phyloP scores from a whole-genome alignment of 2,113 vertebrate species.

The Chiloscyllium plagiosum region DNA sequence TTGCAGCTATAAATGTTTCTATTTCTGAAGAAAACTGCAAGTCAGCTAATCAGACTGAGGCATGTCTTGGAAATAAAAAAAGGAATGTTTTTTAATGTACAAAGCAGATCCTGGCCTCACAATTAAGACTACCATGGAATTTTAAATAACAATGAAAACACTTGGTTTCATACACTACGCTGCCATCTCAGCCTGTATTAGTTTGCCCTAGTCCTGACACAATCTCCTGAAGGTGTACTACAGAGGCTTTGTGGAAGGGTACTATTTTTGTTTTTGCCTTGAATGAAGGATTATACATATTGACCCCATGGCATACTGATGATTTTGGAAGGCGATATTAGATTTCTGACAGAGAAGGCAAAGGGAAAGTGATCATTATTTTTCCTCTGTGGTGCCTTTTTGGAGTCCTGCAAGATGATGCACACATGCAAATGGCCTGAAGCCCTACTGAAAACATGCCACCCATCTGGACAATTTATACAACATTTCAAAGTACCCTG shows the following conservation, averaged over 20 bases:
- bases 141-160: neutral
- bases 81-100: neutral
- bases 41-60: neutral
- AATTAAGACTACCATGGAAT: neutral
- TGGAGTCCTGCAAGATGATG: no score
- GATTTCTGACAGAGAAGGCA: no score
- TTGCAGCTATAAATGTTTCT: conserved; percentile 14
- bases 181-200: neutral
- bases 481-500: neutral
- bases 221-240: neutral
- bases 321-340: neutral
- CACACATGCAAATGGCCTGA: neutral
- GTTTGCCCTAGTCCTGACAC: neutral
- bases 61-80: neutral
- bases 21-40: neutral
- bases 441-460: neutral
- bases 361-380: neutral
- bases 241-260: neutral
- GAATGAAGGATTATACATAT: neutral
- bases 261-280: neutral
- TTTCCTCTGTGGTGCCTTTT: no score
- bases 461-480: neutral
- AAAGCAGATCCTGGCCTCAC: neutral
- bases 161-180: neutral
- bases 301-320: neutral